Base-by-base conservation (phyloP, 1,140 invertebrate genomes). In the Eurosta solidaginis region DNA sequence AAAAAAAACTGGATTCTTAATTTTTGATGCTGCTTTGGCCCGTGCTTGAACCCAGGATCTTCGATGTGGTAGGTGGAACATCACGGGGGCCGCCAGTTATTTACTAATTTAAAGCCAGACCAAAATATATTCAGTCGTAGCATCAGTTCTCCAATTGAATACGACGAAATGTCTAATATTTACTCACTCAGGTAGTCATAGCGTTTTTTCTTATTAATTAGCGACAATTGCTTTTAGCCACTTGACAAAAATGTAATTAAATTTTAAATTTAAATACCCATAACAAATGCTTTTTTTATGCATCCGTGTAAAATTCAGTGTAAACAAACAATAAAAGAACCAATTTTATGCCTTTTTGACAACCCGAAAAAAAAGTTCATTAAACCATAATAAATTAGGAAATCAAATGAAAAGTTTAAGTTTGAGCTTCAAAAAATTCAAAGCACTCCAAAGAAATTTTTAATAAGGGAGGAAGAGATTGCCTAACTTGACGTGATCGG, bases 371-470 rank as follows among this genome's bases (percentile, higher is more conserved):
- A 68, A 40, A 14, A 1, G 59, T 78, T 68, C 54, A 3, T 54
- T 44, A 83, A 82, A 85, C 82, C 83, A 81, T 81, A 82, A 81
- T 84, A 84, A 86, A 84, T 84, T 75, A 74, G 83, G 82, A 86
- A 86, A 84, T 86, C 84, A 86, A 86, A 86, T 86, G 81, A 83
- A 84, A 86, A 82, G 79, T 80, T 78, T 74, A 83, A 83, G 81
- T 79, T 81, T n/a, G n/a, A n/a, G n/a, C n/a, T n/a, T n/a, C n/a
- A n/a, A n/a, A n/a, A n/a, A n/a, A n/a, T n/a, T 84, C 80, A 78
- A 80, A 81, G 78, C 80, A 80, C n/a, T n/a, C n/a, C n/a, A n/a
- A n/a, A n/a, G n/a, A 81, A n/a, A 54, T 74, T 52, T 7, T 2
- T 14, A 3, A 29, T 14, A 68, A 29, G 27, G 33, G 40, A 1